phyloP scores from a whole-genome alignment of 2,113 vertebrate genomes.

The Menidia beryllina region DNA sequence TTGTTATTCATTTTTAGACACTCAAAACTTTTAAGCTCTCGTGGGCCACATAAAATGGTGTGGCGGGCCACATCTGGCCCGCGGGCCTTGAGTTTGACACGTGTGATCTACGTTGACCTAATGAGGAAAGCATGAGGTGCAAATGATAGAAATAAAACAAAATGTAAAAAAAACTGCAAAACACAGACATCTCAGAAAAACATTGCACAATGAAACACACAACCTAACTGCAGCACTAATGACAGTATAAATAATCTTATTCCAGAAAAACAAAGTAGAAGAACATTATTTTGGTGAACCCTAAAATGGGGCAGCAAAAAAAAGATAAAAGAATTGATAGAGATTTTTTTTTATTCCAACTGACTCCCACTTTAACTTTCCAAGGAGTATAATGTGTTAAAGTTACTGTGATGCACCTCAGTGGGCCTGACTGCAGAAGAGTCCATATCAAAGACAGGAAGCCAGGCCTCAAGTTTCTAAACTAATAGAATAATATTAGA shows the following conservation, averaged over 20 bases:
- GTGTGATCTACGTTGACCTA: neutral
- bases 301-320: no score
- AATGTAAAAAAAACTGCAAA: neutral
- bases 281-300: no score
- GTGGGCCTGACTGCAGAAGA: constrained; percentile 4
- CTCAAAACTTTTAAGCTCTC: no score
- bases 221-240: neutral
- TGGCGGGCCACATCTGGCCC: no score
- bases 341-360: no score
- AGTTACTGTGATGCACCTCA: neutral
- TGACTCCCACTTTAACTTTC: neutral
- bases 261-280: neutral
- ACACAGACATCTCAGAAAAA: neutral
- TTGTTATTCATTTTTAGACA: no score
- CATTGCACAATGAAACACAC: neutral
- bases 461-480: constrained; percentile 3
- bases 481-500: constrained; percentile 16
- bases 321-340: no score
- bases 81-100: no score
- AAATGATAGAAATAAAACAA: neutral
- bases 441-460: constrained; percentile 60
- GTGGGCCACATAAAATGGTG: no score
- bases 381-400: neutral
- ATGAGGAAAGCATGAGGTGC: neutral
- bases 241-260: neutral